Evolutionary conservation across 1,140 invertebrate genomes (phyloP), one percentile per base, ranked within the genome.

Genomic region (Ips typographus): DNA sequence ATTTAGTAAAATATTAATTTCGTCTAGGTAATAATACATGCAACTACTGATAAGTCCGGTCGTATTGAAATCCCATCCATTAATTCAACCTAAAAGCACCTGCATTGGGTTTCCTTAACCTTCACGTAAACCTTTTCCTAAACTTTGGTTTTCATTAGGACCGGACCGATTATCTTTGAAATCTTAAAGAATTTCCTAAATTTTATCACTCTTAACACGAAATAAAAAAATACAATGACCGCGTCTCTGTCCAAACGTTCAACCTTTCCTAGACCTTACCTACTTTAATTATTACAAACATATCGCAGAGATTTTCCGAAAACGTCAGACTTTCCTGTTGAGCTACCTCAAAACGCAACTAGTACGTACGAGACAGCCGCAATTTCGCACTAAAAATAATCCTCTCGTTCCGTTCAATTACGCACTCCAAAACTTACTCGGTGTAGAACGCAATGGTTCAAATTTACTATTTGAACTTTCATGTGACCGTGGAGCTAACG

Each of bases 301-400:
- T 69, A 69, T 69, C 67, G 67, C 67, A 69, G 67, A 69, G 39
- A 51, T 63, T 62, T 69, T 69, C 63, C 67, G 39, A 69, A 69
- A 69, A 69, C 41, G 41, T 69, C 67, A 69, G 67, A 69, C 67
- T 69, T 69, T 69, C 60, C 59, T 8, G 5, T 22, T 38, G 66
- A 68, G 44, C 57, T 47, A n/a, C 55, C 40, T 55, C 22, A 63
- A 63, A 7, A 56, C 8, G 53, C 22, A 3, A 38, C 3, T 36
- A 47, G 38, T 38, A 6, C 53, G 61, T 53, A n/a, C 37, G 40
- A 37, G 61, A 52, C 40, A 63, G 61, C 61, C n/a, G 22, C 47
- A 52, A 40, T 52, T 63, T 63, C 40, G 37, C 47, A 22, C 39
- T 63, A 63, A 52, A 63, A 63, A 63, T 63, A 63, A 63, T 47